These are phyloP conservation scores for Indicator indicator DNA, from an alignment of 2,113 vertebrate genomes.

Conservation along the genomic window DNA sequence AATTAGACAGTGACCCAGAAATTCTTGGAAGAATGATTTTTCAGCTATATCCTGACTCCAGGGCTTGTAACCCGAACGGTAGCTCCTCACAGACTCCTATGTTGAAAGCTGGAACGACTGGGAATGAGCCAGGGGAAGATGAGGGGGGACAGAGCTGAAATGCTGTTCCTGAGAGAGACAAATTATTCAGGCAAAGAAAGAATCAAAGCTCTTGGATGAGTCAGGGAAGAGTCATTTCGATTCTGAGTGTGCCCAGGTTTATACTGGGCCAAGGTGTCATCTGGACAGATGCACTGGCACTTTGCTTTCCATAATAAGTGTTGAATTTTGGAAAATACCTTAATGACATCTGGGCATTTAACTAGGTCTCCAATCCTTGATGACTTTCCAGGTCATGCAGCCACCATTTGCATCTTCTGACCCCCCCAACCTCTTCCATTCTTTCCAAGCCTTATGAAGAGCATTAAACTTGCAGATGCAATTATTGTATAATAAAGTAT, in stretches of 20 bases:
- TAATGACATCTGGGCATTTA: constrained; percentile 63
- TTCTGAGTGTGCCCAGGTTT: constrained; percentile 55
- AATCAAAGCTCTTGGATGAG: constrained; percentile 40
- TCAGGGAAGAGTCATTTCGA: constrained; percentile 53
- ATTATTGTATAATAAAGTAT: constrained; percentile 84
- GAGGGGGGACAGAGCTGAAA: constrained; percentile 57
- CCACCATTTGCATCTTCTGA: constrained; percentile 69
- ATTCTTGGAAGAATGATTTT: constrained; percentile 85
- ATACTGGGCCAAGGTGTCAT: constrained; percentile 50
- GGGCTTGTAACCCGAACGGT: constrained; percentile 46
- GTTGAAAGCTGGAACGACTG: constrained; percentile 64
- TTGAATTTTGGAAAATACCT: constrained; percentile 66
- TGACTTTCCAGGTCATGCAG: constrained; percentile 71
- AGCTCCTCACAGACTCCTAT: constrained; percentile 11
- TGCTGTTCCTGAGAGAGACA: constrained; percentile 55
- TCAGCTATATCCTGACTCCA: constrained; percentile 70
- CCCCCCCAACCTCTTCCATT: constrained; percentile 70
- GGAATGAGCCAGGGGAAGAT: constrained; percentile 63
- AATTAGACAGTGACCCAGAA: constrained; percentile 95
- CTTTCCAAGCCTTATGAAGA: constrained; percentile 64
- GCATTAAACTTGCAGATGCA: constrained; percentile 77
- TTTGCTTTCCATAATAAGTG: constrained; percentile 66
- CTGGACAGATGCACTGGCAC: constrained; percentile 46
- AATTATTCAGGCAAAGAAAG: constrained; percentile 60
- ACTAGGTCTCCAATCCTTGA: constrained; percentile 64